Evolutionary conservation across 92 coral and sea anemone species (phyloP), one percentile per base, ranked within the genome.

Genomic region (Anthopleura xanthogrammica): DNA sequence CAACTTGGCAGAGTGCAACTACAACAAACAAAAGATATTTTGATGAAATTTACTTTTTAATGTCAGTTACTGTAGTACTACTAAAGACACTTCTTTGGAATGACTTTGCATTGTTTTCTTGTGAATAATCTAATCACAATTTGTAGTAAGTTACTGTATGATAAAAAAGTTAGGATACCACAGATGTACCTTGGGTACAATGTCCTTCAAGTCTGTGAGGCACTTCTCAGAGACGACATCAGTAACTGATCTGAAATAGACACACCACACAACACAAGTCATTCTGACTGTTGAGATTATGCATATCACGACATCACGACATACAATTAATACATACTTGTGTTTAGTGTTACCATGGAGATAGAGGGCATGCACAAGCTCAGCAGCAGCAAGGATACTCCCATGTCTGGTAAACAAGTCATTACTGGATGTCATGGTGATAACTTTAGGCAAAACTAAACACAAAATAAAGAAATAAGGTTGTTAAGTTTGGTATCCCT

Each of bases 401-500:
- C 99, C 99, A 84, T 96, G 99, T 19, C 99, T 88, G 41, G 96
- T 90, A 80, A 86, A 83, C 57, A 96, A 89, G 70, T 96, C 98
- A 77, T 89, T 92, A 72, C 93, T 91, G 74, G 84, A 83, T 8
- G 98, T 92, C 81, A 84, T 87, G 24, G 93, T 77, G 17, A 96
- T 81, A 75, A 94, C 89, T 82, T 91, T 91, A 7, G 96, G 98
- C 39, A 96, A 91, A 71, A 92, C 99, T 96, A 80, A 20, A 52
- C 58, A 82, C 5, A 52, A 84, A 80, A 72, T 16, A 77, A 77
- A 57, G 36, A 84, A 80, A 72, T 16, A 43, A 43, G 8, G 50
- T 43, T 43, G 50, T 43, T 43, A 43, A 43, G 50, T 43, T 43
- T 43, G 50, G 50, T 4, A 4, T 43, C 5, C 50, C 50, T 43